phyloP scores from a whole-genome alignment of 30 jellyfish, hydroid and myxozoan species.

The Pelagia noctiluca region DNA sequence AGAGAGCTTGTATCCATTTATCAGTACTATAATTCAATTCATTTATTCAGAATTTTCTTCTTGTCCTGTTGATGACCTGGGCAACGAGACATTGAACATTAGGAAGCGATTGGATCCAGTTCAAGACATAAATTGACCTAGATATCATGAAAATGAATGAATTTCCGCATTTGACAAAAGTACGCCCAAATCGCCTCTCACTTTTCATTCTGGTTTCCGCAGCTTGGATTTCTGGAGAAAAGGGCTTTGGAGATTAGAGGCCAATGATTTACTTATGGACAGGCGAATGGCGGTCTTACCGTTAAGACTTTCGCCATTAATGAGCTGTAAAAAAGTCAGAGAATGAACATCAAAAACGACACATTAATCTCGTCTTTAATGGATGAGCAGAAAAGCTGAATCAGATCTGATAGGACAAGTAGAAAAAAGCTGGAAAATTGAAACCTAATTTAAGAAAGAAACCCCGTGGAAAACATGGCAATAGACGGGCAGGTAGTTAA shows the following conservation, averaged over 20 bases:
- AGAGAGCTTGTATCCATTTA: too few relatives aligned
- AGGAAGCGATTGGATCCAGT: too few relatives aligned
- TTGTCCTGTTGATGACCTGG: too few relatives aligned
- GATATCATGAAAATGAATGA: conserved; percentile 5
- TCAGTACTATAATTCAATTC: too few relatives aligned
- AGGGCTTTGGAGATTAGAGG: background rate
- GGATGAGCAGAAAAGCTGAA: background rate
- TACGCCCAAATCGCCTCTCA: background rate
- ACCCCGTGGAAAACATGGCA: too few relatives aligned
- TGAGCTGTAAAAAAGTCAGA: background rate
- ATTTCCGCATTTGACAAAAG: conserved; percentile 10
- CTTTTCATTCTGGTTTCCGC: background rate
- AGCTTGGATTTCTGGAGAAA: background rate
- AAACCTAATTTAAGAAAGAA: too few relatives aligned
- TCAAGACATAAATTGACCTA: too few relatives aligned
- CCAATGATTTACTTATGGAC: background rate
- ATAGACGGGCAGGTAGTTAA: too few relatives aligned
- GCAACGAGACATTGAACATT: too few relatives aligned
- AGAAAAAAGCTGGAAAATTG: too few relatives aligned
- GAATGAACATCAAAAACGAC: conserved; percentile 9
- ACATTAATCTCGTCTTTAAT: background rate
- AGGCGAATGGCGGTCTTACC: background rate
- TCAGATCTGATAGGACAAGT: too few relatives aligned
- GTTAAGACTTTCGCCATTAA: background rate
- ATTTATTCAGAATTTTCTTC: too few relatives aligned